Evolutionary conservation across 2,888 invertebrate genomes (phyloP), one percentile per base, ranked within the genome.

Genomic region (Luffia ferchaultella): DNA sequence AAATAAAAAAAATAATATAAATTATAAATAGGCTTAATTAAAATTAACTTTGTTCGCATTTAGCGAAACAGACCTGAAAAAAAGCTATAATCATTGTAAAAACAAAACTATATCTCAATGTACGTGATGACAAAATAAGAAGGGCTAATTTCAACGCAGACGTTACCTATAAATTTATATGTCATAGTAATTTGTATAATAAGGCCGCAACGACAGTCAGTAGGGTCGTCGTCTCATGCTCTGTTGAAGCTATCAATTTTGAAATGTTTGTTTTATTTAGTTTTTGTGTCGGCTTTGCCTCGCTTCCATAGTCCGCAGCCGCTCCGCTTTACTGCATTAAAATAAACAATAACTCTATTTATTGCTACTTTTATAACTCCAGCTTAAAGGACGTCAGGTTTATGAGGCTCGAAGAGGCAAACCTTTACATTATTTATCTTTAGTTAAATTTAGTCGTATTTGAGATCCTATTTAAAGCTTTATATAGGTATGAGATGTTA

Each of bases 171-270:
- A 30, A 30, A 30, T 30, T 30, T 12, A 30, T 30, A 30, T 30
- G 30, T 30, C 30, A 58, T 56, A 52, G 46, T 48, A 18, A 46
- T 49, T 57, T 50, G 49, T 55, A 58, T 51, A 55, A 51, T 53
- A 52, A 2, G 45, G 2, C 16, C 17, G 45, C 5, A 43, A 43
- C 43, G n/a, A 16, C 43, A 3, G 1, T 16, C 16, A 1, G 20
- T 20, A 9, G 20, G 20, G 1, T 45, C 50, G 43, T 50, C 50
- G 50, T 53, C 53, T 57, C 52, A 55, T 51, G 54, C 55, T 59
- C 54, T 55, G 57, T 56, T 57, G 52, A 55, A 54, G 54, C 54
- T 50, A 59, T 58, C 59, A 55, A 57, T 59, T 61, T 58, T 52
- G 54, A 54, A 42, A 61, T 57, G 59, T 59, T 55, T 57, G 58